Base-by-base conservation (phyloP, 1,140 invertebrate genomes). In the Lanistes nyassanus region DNA sequence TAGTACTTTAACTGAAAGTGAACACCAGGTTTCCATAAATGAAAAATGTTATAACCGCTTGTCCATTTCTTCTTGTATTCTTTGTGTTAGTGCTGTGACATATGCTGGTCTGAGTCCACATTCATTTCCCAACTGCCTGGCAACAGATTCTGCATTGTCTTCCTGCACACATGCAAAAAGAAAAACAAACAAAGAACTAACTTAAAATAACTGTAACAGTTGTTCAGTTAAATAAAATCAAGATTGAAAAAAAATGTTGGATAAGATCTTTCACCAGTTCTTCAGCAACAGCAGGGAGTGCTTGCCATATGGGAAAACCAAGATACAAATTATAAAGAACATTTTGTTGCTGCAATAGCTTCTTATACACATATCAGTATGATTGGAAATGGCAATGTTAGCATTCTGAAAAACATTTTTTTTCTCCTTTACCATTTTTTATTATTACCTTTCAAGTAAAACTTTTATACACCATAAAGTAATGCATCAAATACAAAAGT, bases 1-100 rank as follows among this genome's bases (percentile, higher is more conserved):
- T 6, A 47, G 9, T 47, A 16, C 23, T 29, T n/a, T 21, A 55
- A 21, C 19, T 55, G 53, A 21, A n/a, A 55, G 19, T 55, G 11
- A 34, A 31, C 23, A 64, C 23, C 31, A 34, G 37, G 26, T 64
- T 64, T 5, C 26, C 21, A 36, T 21, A 64, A 37, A n/a, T 29
- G 19, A 64, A 31, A 3, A 31, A 13, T 29, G 56, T 72, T 55
- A 71, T 62, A 36, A 71, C 3, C 74, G 58, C 55, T 80, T 82
- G 26, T 82, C 76, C 55, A 85, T 83, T 76, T 83, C 84, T 31
- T 83, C 71, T 29, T 79, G 73, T 19, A 85, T 53, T 37, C 80
- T 76, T 31, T 82, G 39, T n/a, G 80, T 75, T 16, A 85, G 74
- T 47, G 82, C 82, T 55, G 78, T 75, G 26, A 83, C 76, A 56